These are phyloP conservation scores for Mantis religiosa DNA, from an alignment of 2,888 invertebrate genomes.

Conservation along the genomic window DNA sequence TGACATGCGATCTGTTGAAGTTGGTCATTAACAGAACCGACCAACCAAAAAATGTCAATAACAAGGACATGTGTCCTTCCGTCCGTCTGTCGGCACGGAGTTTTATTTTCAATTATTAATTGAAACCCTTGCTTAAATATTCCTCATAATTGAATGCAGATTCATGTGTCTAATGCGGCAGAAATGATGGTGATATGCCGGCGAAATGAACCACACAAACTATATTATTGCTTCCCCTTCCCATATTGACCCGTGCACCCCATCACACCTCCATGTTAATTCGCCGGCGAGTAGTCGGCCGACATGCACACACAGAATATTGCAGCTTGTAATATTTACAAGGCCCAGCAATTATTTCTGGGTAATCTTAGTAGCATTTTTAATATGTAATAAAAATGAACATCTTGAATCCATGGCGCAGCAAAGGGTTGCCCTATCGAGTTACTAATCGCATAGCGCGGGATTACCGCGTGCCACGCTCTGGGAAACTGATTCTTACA, in stretches of 20 bases:
- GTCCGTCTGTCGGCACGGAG: background rate
- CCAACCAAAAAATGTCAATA: background rate
- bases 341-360: constrained; percentile 17
- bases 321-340: constrained; percentile 1
- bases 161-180: background rate
- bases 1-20: background rate
- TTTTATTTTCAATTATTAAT: constrained; percentile 7
- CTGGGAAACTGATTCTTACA: background rate
- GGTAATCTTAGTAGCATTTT: constrained; percentile 24
- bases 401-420: background rate
- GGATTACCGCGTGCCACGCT: background rate
- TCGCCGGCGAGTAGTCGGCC: background rate
- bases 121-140: background rate
- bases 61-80: background rate
- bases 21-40: background rate
- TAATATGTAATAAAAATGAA: constrained; percentile 15
- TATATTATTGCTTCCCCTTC: background rate
- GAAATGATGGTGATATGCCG: background rate
- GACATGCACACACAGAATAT: background rate
- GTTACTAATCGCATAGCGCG: background rate
- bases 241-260: background rate
- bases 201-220: background rate
- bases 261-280: background rate
- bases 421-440: background rate
- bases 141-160: background rate